phyloP scores from a whole-genome alignment of 2,113 vertebrate genomes.

The Poecile atricapillus region DNA sequence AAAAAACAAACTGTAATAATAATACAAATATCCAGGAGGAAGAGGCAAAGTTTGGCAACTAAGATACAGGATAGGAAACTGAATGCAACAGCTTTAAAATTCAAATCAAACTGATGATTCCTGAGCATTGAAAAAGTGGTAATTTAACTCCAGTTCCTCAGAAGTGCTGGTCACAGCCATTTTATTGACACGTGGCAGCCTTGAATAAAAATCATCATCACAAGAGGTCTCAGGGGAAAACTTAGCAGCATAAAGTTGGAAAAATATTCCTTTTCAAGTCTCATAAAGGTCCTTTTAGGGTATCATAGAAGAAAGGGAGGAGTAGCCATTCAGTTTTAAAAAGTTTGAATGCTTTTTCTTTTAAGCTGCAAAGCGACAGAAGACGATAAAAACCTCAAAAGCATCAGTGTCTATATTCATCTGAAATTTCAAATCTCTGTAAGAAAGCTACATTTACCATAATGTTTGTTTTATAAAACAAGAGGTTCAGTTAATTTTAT shows the following conservation, averaged over 20 bases:
- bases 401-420: background rate
- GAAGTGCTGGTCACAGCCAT: background rate
- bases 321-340: background rate
- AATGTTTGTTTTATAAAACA: background rate
- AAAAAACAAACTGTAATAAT: background rate
- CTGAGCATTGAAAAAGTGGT: background rate
- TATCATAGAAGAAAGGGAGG: background rate
- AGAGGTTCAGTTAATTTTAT: background rate
- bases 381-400: background rate
- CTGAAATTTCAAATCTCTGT: background rate
- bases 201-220: background rate
- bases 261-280: background rate
- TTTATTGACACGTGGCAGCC: background rate
- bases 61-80: background rate
- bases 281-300: background rate
- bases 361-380: background rate
- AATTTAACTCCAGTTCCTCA: background rate
- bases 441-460: background rate
- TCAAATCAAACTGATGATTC: background rate
- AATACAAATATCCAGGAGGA: background rate
- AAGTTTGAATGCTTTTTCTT: background rate
- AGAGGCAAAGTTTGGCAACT: background rate
- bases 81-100: background rate
- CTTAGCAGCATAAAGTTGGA: background rate
- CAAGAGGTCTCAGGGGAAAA: background rate